phyloP scores from a whole-genome alignment of 2,113 vertebrate species.

The Hippocampus mohnikei region DNA sequence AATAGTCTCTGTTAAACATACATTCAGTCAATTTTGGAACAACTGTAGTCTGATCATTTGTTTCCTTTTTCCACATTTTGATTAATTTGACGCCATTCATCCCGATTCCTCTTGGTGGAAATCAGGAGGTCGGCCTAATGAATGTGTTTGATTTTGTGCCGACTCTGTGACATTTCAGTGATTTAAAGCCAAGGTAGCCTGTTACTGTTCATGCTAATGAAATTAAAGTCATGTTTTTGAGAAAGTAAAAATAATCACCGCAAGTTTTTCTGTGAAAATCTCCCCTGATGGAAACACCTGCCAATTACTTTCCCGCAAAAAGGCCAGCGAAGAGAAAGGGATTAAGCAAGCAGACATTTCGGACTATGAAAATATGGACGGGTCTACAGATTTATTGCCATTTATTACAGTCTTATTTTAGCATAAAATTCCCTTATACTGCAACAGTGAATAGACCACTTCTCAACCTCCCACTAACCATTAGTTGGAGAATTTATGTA shows the following conservation, averaged over 20 bases:
- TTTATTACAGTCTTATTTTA: conserved; percentile 68
- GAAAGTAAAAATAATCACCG: neutral
- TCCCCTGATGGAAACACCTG: conserved; percentile 21
- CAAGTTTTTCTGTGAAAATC: conserved; percentile 8
- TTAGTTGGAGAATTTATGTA: conserved; percentile 67
- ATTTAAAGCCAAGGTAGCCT: conserved; percentile 10
- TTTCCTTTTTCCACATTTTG: neutral
- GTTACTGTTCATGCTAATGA: conserved; percentile 1
- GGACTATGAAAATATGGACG: conserved; percentile 50
- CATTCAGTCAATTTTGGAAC: too few relatives aligned
- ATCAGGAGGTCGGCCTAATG: conserved; percentile 7
- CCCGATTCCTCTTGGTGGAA: neutral
- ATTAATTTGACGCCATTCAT: conserved; percentile 8
- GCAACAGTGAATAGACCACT: conserved; percentile 54
- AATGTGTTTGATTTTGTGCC: conserved; percentile 11
- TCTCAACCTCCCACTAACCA: conserved; percentile 58
- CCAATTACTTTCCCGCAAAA: conserved; percentile 48
- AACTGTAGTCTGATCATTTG: conserved; percentile 3
- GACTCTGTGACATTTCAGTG: conserved; percentile 7
- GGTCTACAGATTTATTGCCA: conserved; percentile 56
- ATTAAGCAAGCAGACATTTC: conserved; percentile 61
- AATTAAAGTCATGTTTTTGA: neutral
- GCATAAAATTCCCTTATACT: conserved; percentile 55
- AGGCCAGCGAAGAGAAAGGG: conserved; percentile 41
- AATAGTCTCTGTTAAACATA: too few relatives aligned